Conservation (phyloP, 2,888 invertebrate genomes). For the Chromoteleia sp. region DNA sequence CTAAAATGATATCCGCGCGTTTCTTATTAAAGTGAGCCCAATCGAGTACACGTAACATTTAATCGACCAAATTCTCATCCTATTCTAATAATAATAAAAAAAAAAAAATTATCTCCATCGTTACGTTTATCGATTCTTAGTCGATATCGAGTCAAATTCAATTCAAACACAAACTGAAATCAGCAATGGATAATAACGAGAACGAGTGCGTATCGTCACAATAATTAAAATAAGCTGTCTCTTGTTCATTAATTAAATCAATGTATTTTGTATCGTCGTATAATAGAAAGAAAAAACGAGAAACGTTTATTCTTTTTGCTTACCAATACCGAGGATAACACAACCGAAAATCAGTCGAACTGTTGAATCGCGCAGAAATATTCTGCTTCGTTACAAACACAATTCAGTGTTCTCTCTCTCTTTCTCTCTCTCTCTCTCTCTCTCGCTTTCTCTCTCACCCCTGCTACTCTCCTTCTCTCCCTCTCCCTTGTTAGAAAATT, state of each 20-base stretch:
- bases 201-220: no score
- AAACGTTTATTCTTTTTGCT: background rate
- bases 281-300: no score
- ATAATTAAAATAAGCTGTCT: no score
- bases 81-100: constrained; percentile 5
- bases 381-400: background rate
- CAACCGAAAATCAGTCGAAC: constrained; percentile 6
- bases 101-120: constrained; percentile 16
- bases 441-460: no score
- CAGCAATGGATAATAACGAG: no score
- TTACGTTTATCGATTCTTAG: constrained; percentile 11
- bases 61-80: constrained; percentile 26
- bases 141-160: constrained; percentile 21
- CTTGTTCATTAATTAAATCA: no score
- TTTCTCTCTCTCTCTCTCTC: no score
- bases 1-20: constrained; percentile 10
- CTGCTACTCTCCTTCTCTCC: no score
- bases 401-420: no score
- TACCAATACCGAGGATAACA: background rate
- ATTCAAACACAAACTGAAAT: background rate
- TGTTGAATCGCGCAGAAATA: background rate
- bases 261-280: no score
- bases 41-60: constrained; percentile 39
- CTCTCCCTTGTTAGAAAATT: background rate
- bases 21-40: constrained; percentile 29